A percentile compares a stretch with the other conserved stretches of the same genome.
Conservation (phyloP, 2,113 vertebrate genomes). For the Mandrillus leucophaeus region DNA sequence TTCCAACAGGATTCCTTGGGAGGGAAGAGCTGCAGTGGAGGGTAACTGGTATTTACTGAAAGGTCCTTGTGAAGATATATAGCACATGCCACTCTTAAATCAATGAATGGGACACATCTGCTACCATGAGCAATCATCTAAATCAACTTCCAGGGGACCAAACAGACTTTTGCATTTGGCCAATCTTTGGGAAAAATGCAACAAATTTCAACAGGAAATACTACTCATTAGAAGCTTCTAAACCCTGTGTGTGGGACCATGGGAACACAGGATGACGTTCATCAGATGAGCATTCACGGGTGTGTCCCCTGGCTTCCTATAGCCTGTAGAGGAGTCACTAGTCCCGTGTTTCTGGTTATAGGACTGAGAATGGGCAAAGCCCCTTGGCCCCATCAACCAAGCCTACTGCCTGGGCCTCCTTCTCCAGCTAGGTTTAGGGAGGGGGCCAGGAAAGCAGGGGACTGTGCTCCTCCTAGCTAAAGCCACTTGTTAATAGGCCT, state of each 20-base stretch:
- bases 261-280: background rate
- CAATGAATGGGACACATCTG: background rate
- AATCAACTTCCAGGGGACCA: background rate
- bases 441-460: background rate
- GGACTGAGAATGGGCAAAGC: background rate
- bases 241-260: background rate
- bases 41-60: background rate
- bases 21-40: background rate
- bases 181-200: slow-evolving; percentile 27
- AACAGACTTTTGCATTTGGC: background rate
- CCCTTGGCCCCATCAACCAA: background rate
- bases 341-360: background rate
- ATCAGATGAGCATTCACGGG: background rate
- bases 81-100: slow-evolving; percentile 30
- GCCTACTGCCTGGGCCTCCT: background rate
- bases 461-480: slow-evolving; percentile 47
- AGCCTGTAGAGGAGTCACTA: background rate
- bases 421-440: slow-evolving; percentile 33
- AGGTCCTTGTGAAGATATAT: background rate
- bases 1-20: background rate
- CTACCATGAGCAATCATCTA: slow-evolving; percentile 22
- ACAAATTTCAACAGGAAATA: background rate
- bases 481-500: slow-evolving; percentile 72
- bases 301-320: background rate
- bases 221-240: slow-evolving; percentile 25